Evolutionary conservation across 2,888 invertebrate species (phyloP).

Genomic region (Bombyx huttoni): DNA sequence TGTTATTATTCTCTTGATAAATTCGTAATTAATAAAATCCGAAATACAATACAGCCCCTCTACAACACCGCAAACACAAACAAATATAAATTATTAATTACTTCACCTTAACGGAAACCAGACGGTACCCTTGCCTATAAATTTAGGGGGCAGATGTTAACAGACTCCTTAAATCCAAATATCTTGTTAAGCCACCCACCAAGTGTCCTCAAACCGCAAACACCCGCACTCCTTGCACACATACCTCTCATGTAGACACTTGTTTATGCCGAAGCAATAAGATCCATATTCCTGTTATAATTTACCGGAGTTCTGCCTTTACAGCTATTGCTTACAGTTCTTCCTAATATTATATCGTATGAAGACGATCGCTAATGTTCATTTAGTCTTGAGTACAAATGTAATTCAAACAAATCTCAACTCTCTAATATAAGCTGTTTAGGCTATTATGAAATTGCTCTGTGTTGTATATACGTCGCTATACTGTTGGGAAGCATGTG

Average conservation of each 20-base stretch:
- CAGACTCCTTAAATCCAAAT: conserved; percentile 65
- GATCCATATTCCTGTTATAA: conserved; percentile 18
- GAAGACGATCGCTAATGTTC: conserved; percentile 27
- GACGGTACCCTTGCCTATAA: conserved; percentile 63
- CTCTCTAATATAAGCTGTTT: neutral
- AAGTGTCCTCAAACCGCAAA: conserved; percentile 33
- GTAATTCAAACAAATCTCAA: conserved; percentile 7
- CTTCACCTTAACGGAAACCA: conserved; percentile 49
- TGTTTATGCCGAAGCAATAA: conserved; percentile 6
- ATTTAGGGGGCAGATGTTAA: conserved; percentile 64
- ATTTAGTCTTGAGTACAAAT: conserved; percentile 15
- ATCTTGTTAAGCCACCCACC: conserved; percentile 66
- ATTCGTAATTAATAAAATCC: conserved; percentile 20
- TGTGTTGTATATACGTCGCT: conserved; percentile 15
- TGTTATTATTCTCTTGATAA: conserved; percentile 2
- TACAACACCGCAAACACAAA: conserved; percentile 35
- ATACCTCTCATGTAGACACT: neutral
- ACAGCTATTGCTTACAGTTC: conserved; percentile 42
- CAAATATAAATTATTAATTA: conserved; percentile 69
- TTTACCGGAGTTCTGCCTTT: conserved; percentile 43
- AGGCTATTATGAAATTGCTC: conserved; percentile 3
- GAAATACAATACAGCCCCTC: conserved; percentile 19
- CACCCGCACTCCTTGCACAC: conserved; percentile 6
- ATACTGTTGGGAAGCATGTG: conserved; percentile 31
- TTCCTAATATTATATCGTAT: conserved; percentile 61